Evolutionary conservation across 2,888 invertebrate species (phyloP), one percentile per base, ranked within the genome.

Genomic region (Latrodectus elegans): DNA sequence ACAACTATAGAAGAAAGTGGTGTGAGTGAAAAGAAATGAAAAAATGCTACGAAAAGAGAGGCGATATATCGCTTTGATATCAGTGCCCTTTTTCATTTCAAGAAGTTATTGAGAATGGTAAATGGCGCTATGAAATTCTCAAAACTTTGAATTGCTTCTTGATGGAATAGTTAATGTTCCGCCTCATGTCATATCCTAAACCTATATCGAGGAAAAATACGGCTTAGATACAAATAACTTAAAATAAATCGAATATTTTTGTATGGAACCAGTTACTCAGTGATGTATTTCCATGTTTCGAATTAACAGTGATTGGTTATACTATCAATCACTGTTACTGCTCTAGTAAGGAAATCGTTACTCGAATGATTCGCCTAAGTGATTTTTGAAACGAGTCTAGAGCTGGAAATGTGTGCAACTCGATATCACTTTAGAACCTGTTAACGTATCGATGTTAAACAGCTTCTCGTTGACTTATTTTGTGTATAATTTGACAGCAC

Each of bases 221-320:
- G 72, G 55, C 55, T 67, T 79, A 79, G 73, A 60, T 49, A 49
- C 53, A 55, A 70, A 60, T 22, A 81, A 72, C 26, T 52, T 68
- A 51, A 65, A 15, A 87, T 71, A 87, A 76, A 86, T 65, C 17
- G 71, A 76, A 76, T 87, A 87, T 87, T 87, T 87, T 87, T 87
- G 71, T 87, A 87, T 15, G n/a, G 60, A 60, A 6, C 12, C 12
- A 60, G n/a, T 60, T n/a, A 60, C 60, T 38, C 38, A 38, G 38
- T 38, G 38, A 38, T 38, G 38, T 38, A 38, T 38, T 38, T 38
- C 38, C 38, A 38, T 38, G 38, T 38, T 38, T 4, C 38, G 38
- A 38, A 38, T 6, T 38, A 38, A 38, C 38, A 38, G 38, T 38
- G 38, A 38, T 6, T 38, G 6, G 38, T 38, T 38, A 38, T 38